Base-by-base conservation (phyloP, 92 coral and sea anemone genomes). In the Zoanthus gigantus region DNA sequence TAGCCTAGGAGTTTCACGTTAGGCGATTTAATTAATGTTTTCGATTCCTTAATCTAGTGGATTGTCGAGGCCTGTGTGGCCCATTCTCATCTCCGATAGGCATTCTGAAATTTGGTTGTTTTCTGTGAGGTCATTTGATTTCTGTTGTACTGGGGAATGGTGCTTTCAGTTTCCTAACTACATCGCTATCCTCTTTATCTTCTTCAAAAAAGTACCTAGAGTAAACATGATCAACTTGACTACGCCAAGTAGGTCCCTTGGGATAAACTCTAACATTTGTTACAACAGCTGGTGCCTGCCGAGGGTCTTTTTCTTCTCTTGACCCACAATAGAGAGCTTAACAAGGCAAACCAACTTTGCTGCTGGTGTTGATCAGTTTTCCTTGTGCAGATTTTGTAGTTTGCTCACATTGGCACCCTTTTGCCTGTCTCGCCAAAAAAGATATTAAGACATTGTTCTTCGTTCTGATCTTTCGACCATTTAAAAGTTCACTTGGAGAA, bases 241-340 rank as follows among this genome's bases (percentile, higher is more conserved):
- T 75, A 74, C 89, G 89, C 89, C 89, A 86, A 1, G 74, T 76
- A 50, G 84, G 89, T 74, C 89, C 76, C 65, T 77, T 86, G 0
- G 89, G 89, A 72, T 74, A 57, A 52, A 86, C 89, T 48, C 86
- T 72, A 72, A 86, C 86, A 54, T 85, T 85, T 4, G 83, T 73
- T 2, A 85, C 83, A 50, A 50, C 44, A 0, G 88, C 88, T 8
- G 88, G 72, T 47, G 74, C 88, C 85, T 72, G 74, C 46, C 88
- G 88, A 7, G 88, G 83, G 11, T 85, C 88, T 85, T 74, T 71
- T 50, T 85, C 82, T 48, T 86, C 71, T 54, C 84, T 82, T n/a
- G 88, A 86, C 68, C 88, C 88, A 85, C 82, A 85, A 69, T 85
- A 85, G 29, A 85, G 82, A 72, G 88, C 88, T 47, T 85, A 72